Evolutionary conservation across 2,888 invertebrate genomes (phyloP).

Genomic region (Monopis laevigella): DNA sequence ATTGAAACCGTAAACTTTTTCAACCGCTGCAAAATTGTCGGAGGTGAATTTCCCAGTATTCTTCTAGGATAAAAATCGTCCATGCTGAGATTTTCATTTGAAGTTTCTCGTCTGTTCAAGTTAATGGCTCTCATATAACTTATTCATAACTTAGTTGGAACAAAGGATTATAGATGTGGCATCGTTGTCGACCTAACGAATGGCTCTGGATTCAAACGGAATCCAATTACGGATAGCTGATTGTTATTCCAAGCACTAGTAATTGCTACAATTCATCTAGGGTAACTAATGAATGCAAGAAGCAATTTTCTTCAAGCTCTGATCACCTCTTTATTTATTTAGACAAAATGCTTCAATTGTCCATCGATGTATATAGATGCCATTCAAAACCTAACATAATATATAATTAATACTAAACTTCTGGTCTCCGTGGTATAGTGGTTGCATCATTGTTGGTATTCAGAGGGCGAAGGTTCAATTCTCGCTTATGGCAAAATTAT

Average conservation of each 20-base stretch:
- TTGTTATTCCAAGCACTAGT: conserved; percentile 5
- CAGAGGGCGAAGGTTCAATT: no score
- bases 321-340: no score
- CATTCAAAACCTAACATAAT: no score
- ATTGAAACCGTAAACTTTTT: conserved; percentile 50
- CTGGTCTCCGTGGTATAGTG: no score
- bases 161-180: conserved; percentile 9
- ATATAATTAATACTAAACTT: no score
- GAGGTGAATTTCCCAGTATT: conserved; percentile 20
- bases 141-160: conserved; percentile 11
- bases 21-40: conserved; percentile 32
- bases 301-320: no score
- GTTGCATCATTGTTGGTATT: no score
- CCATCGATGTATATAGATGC: no score
- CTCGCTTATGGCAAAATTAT: no score
- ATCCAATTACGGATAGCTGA: conserved; percentile 7
- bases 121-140: conserved; percentile 7
- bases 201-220: conserved; percentile 1
- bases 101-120: conserved; percentile 26
- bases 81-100: conserved; percentile 29
- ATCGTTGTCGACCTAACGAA: conserved; percentile 4
- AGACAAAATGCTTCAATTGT: no score
- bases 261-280: not conserved
- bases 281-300: no score
- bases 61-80: conserved; percentile 27